Conservation (phyloP, 2,113 vertebrate genomes). For the Gracilinanus agilis region DNA sequence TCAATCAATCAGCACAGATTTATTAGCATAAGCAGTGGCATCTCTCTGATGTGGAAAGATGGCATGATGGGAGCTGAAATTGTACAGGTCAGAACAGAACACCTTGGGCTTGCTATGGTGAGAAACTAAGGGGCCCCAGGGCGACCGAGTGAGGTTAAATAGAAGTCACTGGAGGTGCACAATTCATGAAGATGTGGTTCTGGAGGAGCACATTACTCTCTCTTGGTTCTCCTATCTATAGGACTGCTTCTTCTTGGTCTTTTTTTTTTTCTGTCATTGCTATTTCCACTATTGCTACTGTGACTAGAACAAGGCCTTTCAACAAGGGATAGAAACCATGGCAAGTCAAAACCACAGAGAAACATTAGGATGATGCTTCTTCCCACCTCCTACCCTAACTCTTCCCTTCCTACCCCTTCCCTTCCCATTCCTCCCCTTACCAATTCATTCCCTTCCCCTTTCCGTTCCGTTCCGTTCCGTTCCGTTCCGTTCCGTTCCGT, state of each 20-base stretch:
- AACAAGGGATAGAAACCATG: too few relatives aligned
- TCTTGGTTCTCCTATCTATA: neutral
- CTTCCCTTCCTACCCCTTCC: too few relatives aligned
- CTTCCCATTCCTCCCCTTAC: too few relatives aligned
- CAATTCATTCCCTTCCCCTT: too few relatives aligned
- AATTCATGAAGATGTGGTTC: neutral
- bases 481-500: too few relatives aligned
- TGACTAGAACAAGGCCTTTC: too few relatives aligned
- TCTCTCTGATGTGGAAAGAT: neutral
- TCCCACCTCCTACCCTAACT: neutral
- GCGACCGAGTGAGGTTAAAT: neutral
- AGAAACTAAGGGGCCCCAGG: neutral
- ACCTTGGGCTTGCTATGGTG: neutral
- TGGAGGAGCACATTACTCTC: too few relatives aligned
- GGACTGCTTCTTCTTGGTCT: neutral
- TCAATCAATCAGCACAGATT: neutral
- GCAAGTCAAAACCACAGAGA: neutral
- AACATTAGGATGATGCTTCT: neutral
- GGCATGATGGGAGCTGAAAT: neutral
- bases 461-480: too few relatives aligned
- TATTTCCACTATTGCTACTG: too few relatives aligned
- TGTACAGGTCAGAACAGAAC: neutral
- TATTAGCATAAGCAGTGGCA: neutral
- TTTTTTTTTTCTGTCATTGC: too few relatives aligned
- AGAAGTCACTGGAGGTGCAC: neutral